phyloP scores from a whole-genome alignment of 2,888 invertebrate genomes.

The Lacanobia oleracea region DNA sequence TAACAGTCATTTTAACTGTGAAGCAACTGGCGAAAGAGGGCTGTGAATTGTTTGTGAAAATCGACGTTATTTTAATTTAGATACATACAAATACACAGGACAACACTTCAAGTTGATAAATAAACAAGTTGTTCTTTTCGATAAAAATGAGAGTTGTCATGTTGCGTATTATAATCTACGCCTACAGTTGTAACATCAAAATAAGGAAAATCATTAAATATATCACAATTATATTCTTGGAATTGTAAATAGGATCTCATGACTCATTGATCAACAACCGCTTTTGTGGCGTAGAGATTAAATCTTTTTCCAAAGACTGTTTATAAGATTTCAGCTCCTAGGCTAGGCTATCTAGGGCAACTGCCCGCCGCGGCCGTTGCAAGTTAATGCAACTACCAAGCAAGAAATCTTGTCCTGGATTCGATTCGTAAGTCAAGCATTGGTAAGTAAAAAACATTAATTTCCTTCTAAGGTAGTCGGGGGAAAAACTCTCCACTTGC shows the following conservation, averaged over 20 bases:
- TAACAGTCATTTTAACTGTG: too few species aligned
- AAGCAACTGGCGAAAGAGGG: too few species aligned
- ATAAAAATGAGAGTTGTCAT: not conserved
- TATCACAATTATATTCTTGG: conserved; percentile 26
- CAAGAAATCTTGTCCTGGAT: not conserved
- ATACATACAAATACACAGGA: too few species aligned
- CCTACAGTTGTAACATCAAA: conserved; percentile 5
- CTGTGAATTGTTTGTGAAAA: too few species aligned
- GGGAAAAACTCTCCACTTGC: too few species aligned
- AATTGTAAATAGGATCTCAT: conserved; percentile 13
- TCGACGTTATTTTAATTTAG: too few species aligned
- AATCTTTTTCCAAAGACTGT: not conserved
- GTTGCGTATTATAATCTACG: conserved; percentile 3
- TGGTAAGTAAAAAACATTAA: too few species aligned
- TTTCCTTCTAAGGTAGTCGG: too few species aligned
- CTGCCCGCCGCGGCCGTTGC: not conserved
- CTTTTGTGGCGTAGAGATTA: not conserved
- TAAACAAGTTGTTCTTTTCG: not conserved
- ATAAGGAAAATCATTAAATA: conserved; percentile 40
- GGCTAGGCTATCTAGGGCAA: not conserved
- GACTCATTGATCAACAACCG: conserved; percentile 30
- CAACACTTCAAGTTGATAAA: not conserved
- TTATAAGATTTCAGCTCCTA: not conserved
- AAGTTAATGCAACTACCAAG: not conserved
- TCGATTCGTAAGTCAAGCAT: too few species aligned